These are phyloP conservation scores for Catalaphyllia jardinei DNA, from an alignment of 64 coral and sea anemone genomes.

Conservation along the genomic window DNA sequence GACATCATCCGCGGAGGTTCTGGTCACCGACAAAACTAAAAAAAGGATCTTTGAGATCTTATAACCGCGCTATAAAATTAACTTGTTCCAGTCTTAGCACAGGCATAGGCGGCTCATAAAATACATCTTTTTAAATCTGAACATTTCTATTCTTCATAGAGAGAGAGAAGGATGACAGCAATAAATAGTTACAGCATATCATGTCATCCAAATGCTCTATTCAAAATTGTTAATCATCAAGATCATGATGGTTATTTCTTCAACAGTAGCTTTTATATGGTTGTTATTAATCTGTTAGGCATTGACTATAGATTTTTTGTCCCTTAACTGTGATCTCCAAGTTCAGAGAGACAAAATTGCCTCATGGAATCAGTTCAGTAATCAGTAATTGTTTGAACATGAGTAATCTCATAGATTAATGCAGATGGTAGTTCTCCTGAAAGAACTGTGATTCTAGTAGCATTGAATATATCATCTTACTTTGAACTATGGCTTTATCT, in stretches of 20 bases:
- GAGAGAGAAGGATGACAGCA: too few relatives aligned
- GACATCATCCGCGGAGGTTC: neutral
- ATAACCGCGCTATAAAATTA: too few relatives aligned
- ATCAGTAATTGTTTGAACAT: neutral
- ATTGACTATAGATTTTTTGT: neutral
- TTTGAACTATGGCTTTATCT: constrained; percentile 1
- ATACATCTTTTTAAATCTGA: too few relatives aligned
- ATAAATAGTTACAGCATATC: neutral
- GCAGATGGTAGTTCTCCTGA: neutral
- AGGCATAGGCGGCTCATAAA: too few relatives aligned
- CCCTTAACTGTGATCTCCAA: neutral
- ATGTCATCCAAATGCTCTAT: constrained; percentile 2
- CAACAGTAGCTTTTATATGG: neutral
- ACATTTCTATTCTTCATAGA: too few relatives aligned
- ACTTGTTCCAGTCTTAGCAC: too few relatives aligned
- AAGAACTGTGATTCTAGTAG: neutral
- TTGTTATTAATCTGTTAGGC: neutral
- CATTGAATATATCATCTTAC: neutral
- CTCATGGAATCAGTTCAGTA: neutral
- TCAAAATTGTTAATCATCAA: constrained; percentile 1
- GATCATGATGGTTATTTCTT: neutral
- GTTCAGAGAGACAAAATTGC: neutral
- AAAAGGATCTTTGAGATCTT: too few relatives aligned
- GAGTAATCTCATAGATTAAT: neutral
- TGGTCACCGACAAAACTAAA: neutral